Evolutionary conservation across 1,140 invertebrate species (phyloP), one percentile per base, ranked within the genome.

Genomic region (Anoplolepis gracilipes): DNA sequence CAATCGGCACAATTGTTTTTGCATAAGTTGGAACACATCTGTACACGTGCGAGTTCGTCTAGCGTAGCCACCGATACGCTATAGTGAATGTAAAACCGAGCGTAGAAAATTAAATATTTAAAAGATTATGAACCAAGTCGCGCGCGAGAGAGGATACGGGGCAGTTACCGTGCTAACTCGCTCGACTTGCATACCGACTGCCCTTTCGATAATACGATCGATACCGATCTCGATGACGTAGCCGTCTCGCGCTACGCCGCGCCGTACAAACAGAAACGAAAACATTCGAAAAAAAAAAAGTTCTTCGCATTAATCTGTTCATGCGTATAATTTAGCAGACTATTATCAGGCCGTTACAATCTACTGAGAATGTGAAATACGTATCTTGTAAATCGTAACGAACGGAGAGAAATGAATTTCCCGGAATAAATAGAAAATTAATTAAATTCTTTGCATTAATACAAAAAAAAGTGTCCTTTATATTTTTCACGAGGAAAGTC

Each of bases 101-200:
- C 87, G 79, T 88, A 53, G 57, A 39, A 84, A 55, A 65, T 39
- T 85, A 77, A 90, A 90, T 65, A 87, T 88, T 86, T 78, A 84
- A 88, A 84, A 88, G 79, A 88, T 85, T 76, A 28, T 42, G 55
- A 70, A 33, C 53, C 57, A 65, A 88, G 33, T 39, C n/a, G 53
- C 46, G 46, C 46, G 46, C 46, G 82, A 53, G 73, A 65, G 49
- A n/a, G 42, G 46, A 81, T 78, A 42, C 49, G 19, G 10, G 55
- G 57, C 39, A 30, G 46, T 49, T 75, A 65, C 3, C 49, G 61
- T n/a, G 76, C n/a, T 36, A 77, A 64, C 62, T 79, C 22, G 30
- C 16, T 46, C 67, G 36, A 42, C 36, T 53, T 25, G 62, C 59
- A 46, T 39, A 59, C n/a, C 8, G 53, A 6, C 13, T 73, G 36